Evolutionary conservation across 2,797 vertebrate genomes (phyloP), one percentile per base, ranked within the genome.

Genomic region (Graptemys geographica): DNA sequence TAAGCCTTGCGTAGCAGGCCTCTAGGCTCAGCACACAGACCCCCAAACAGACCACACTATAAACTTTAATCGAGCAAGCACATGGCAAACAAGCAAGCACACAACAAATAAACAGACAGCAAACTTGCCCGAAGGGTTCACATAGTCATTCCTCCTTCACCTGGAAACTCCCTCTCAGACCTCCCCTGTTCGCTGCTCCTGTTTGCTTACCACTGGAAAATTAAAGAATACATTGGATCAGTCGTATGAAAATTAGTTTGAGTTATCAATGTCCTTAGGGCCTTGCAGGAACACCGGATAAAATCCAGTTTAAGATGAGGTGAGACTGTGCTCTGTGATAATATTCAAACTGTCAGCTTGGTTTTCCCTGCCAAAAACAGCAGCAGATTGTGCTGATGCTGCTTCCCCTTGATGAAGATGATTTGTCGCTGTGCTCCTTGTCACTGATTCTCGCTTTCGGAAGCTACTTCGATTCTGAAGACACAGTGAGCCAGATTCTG

Each of bases 271-370:
- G 79, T 96, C 96, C 89, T 96, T 15, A 2, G 94, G 90, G 87
- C 90, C 87, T 93, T 95, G 69, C 82, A 87, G 90, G 93, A 98
- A 96, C 82, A 90, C 91, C 96, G 95, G 96, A 96, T 89, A 51
- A n/a, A 97, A 90, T 97, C 97, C 96, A 96, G 3, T 91, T 95
- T 79, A 83, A 95, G 86, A 93, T 89, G 33, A 97, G 94, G 90
- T 97, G 95, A 96, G 96, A 96, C 95, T 90, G 81, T 82, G 69
- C 84, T 18, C 86, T 90, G 83, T 69, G 90, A 78, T 92, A 93
- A 83, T 84, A 84, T 78, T 59, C 91, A 93, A 91, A 89, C 27
- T 9, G 2, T 79, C 81, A 86, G 62, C 86, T 92, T 92, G 52
- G 86, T 23, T 97, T 90, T 95, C 86, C 85, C 86, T 88, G 86